Base-by-base conservation (phyloP, 2,797 vertebrate species). In the Melanotaenia nigrans region DNA sequence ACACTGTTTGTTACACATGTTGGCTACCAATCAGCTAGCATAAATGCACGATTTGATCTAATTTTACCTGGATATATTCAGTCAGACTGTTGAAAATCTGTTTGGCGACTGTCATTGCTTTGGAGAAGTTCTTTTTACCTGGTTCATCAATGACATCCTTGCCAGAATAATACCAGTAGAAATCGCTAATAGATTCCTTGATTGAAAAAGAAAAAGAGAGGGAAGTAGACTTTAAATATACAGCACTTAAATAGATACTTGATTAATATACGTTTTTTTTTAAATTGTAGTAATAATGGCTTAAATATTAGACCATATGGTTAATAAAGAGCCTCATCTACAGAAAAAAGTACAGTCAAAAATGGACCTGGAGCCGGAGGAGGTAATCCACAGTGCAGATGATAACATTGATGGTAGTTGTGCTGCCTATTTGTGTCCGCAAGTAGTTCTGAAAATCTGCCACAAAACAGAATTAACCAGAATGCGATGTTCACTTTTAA, bases 91-190 rank as follows among this genome's bases (percentile, higher is more conserved):
- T 98, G 92, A 98, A 97, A 74, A 98, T 95, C 88, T 99, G 97
- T 71, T 97, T 98, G 57, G 97, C 97, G 66, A 99, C 97, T 0
- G 95, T 94, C 96, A 99, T 99, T 47, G 97, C 97, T 91, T 99
- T 99, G 89, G 97, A 99, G 92, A 99, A 99, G 86, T 99, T 98
- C 72, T 96, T 96, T 84, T 98, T 98, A 5, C 97, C 97, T 22
- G 97, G 97, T 18, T 98, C 97, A 73, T 99, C 97, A 0, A 98
- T 97, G 51, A 97, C 85, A 13, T 99, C 97, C 78, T 98, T 99
- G 25, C 97, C 97, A 1, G 97, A 99, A 85, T 98, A 99, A 90
- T 98, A 99, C 97, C 97, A 99, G 92, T 99, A 99, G 87, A 99
- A 99, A 87, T 99, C 97, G 74, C 97, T 98, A 90, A 98, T 98